Base-by-base conservation (phyloP, 2,888 invertebrate genomes). In the Melanophora roralis region DNA sequence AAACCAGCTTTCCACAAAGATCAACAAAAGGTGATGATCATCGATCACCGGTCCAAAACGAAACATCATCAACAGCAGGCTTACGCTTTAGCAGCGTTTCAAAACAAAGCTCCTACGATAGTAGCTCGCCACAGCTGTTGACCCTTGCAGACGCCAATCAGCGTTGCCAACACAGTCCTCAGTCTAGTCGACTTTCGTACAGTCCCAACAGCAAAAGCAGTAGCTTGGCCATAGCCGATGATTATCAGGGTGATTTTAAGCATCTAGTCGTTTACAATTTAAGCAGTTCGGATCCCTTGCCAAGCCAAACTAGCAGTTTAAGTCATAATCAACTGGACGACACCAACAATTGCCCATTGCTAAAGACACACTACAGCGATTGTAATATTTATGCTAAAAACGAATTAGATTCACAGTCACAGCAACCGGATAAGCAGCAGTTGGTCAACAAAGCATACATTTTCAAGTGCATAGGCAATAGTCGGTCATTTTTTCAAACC, bases 401-500 rank as follows among this genome's bases (percentile, higher is more conserved):
- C 76, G 84, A 87, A 75, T 67, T 87, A 55, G 88, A 87, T 69
- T 84, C 85, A 74, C 84, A 85, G 47, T 83, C 85, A 51, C 83
- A 85, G 65, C 87, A 87, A 76, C 76, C 83, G 23, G 87, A 89
- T 69, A 89, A 88, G 71, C 87, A 89, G 82, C 85, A 89, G 78
- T 82, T 88, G 83, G 88, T 88, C 64, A 88, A 89, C 82, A 88
- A 89, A 82, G 89, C 89, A 38, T 89, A 89, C 83, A 89, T 89
- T 82, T 89, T 89, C 81, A 90, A 89, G 86, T 89, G 89, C 84
- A 88, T 90, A 51, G 88, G 89, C 27, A 89, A 89, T 74, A 90
- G 89, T 85, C 89, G 89, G 36, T 89, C 89, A 82, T 89, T 89
- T 82, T 84, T 90, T 71, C 88, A 87, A 82, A 87, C 87, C 75